These are phyloP conservation scores for Dreissena rostriformis DNA, from an alignment of 1,140 invertebrate genomes.

Conservation along the genomic window DNA sequence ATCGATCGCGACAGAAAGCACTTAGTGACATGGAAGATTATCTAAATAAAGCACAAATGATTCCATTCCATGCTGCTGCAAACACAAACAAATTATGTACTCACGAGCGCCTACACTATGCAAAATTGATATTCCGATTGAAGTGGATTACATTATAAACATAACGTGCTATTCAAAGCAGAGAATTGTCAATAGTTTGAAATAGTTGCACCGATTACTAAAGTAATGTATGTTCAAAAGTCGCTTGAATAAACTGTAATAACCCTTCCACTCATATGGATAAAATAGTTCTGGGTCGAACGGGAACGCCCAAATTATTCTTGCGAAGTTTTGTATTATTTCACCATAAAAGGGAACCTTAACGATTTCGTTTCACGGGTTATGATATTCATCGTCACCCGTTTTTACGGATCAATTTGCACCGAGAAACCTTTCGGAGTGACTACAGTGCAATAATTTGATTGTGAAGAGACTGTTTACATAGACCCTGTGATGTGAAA, in stretches of 20 bases:
- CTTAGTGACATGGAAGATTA: not conserved
- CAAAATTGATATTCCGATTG: conserved; percentile 32
- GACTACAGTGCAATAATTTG: not conserved
- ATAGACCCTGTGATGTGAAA: not conserved
- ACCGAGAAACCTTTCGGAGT: not conserved
- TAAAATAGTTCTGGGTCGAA: conserved; percentile 22
- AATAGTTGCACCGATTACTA: conserved; percentile 10
- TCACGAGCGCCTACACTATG: not conserved
- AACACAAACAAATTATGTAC: conserved; percentile 42
- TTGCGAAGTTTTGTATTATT: conserved; percentile 39
- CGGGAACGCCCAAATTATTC: conserved; percentile 49
- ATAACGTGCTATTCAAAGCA: conserved; percentile 21
- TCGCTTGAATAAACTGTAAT: conserved; percentile 46
- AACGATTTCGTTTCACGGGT: conserved; percentile 8
- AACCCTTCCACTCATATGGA: conserved; percentile 22
- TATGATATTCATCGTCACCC: not conserved
- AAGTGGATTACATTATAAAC: conserved; percentile 40
- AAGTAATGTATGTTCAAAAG: conserved; percentile 28
- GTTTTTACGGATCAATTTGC: not conserved
- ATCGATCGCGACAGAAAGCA: not conserved
- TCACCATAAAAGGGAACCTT: conserved; percentile 28
- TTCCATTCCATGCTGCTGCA: conserved; percentile 14
- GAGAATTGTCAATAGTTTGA: conserved; percentile 12
- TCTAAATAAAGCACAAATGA: conserved; percentile 32
- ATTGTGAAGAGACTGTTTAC: not conserved